Percentiles rank a stretch among this genome's conserved stretches.
Evolutionary conservation across 2,113 vertebrate species (phyloP).

Genomic region (Phyllostomus hastatus): DNA sequence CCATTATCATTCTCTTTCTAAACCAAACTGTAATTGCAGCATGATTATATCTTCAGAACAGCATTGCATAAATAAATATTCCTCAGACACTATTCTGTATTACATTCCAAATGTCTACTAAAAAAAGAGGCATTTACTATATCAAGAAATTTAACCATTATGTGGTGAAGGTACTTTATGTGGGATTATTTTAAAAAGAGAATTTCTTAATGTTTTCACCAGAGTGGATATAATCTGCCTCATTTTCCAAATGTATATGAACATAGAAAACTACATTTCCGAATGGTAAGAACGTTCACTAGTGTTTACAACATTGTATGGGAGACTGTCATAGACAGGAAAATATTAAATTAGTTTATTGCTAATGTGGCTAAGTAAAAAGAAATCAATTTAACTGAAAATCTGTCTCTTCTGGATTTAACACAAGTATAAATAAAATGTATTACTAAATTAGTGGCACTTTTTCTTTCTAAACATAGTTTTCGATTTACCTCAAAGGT

Average conservation of each 20-base stretch:
- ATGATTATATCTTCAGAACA: background rate
- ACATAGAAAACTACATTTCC: background rate
- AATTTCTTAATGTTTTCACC: background rate
- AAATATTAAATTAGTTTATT: background rate
- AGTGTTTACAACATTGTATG: background rate
- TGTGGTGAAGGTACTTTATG: background rate
- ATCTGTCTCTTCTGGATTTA: background rate
- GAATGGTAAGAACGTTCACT: background rate
- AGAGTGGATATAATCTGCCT: background rate
- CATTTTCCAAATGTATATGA: background rate
- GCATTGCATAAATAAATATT: background rate
- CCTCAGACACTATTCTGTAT: background rate
- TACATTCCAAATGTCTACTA: background rate
- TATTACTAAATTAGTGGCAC: background rate
- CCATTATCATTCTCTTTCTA: background rate
- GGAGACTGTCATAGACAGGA: background rate
- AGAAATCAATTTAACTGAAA: background rate
- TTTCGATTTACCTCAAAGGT: background rate
- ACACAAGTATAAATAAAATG: background rate
- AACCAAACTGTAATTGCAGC: background rate
- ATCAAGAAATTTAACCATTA: background rate
- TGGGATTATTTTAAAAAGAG: background rate
- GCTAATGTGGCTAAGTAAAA: background rate
- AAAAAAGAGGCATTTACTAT: background rate
- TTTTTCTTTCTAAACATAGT: background rate